A percentile compares a stretch with the other conserved stretches of the same genome.
phyloP scores from a whole-genome alignment of 1,140 invertebrate species.

The Lepidurus apus region DNA sequence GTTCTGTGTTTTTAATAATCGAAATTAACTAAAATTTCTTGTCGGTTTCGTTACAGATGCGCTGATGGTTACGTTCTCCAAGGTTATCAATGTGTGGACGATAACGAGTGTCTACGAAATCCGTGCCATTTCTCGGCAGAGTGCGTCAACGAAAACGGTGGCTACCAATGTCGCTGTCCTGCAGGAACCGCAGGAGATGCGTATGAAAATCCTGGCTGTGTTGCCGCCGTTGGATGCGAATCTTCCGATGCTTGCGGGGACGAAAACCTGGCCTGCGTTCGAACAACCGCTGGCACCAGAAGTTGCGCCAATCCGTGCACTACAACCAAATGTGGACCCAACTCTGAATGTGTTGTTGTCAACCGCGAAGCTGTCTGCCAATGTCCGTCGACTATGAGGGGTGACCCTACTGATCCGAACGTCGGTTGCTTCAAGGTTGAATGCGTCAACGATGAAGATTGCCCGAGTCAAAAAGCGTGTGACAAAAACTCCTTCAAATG shows the following conservation, averaged over 20 bases:
- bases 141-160: slow-evolving; percentile 72
- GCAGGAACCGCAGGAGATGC: slow-evolving; percentile 72
- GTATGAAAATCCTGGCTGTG: slow-evolving; percentile 55
- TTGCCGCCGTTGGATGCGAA: slow-evolving; percentile 63
- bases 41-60: slow-evolving; percentile 51
- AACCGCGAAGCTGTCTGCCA: slow-evolving; percentile 63
- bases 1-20: not conserved
- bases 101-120: slow-evolving; percentile 46
- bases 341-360: slow-evolving; percentile 48
- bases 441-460: slow-evolving; percentile 40
- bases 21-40: not conserved
- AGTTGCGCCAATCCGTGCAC: slow-evolving; percentile 68
- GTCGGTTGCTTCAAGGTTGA: slow-evolving; percentile 41
- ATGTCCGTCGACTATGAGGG: slow-evolving; percentile 42
- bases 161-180: slow-evolving; percentile 71
- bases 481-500: slow-evolving; percentile 39
- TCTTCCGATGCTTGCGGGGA: slow-evolving; percentile 62
- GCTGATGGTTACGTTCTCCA: slow-evolving; percentile 11
- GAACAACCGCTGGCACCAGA: slow-evolving; percentile 49
- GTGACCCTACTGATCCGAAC: slow-evolving; percentile 41
- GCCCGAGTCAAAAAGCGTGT: slow-evolving; percentile 40
- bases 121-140: slow-evolving; percentile 72
- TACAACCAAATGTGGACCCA: slow-evolving; percentile 43
- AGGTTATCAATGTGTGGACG: slow-evolving; percentile 64
- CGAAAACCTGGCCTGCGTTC: slow-evolving; percentile 59